phyloP scores from a whole-genome alignment of 2,113 vertebrate species.

The Cynopterus brachyotis region DNA sequence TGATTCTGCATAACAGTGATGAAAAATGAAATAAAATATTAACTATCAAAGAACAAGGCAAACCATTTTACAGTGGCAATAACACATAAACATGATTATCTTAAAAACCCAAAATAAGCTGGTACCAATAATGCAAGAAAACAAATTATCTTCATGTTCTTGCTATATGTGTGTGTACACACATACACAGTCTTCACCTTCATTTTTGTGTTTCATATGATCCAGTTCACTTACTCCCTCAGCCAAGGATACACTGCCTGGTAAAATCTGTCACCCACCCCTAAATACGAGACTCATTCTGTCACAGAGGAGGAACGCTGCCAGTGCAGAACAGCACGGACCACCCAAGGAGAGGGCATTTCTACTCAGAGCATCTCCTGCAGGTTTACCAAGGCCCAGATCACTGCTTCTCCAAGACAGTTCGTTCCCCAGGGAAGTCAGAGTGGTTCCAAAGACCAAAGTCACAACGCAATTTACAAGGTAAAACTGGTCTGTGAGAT shows the following conservation, averaged over 20 bases:
- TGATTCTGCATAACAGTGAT: constrained; percentile 86
- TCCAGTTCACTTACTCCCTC: constrained; percentile 39
- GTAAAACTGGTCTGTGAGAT: not conserved
- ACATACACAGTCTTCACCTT: constrained; percentile 25
- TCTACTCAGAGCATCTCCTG: not conserved
- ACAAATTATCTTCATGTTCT: constrained; percentile 20
- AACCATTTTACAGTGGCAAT: not conserved
- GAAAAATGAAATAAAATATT: constrained; percentile 43
- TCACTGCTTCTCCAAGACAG: not conserved
- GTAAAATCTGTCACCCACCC: not conserved
- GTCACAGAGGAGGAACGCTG: not conserved
- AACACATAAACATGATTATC: not conserved
- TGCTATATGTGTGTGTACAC: not conserved
- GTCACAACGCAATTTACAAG: not conserved
- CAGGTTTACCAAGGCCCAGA: not conserved
- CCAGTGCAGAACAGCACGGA: not conserved
- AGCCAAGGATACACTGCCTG: not conserved
- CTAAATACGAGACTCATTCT: not conserved
- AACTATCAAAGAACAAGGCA: not conserved
- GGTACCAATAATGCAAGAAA: not conserved
- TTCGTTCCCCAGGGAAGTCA: not conserved
- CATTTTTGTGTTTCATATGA: constrained; percentile 19
- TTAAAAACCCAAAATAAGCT: constrained; percentile 50
- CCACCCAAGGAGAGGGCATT: not conserved
- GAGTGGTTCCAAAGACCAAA: not conserved